These are phyloP conservation scores for Herminia tarsipennalis DNA, from an alignment of 2,888 invertebrate genomes.

Conservation along the genomic window DNA sequence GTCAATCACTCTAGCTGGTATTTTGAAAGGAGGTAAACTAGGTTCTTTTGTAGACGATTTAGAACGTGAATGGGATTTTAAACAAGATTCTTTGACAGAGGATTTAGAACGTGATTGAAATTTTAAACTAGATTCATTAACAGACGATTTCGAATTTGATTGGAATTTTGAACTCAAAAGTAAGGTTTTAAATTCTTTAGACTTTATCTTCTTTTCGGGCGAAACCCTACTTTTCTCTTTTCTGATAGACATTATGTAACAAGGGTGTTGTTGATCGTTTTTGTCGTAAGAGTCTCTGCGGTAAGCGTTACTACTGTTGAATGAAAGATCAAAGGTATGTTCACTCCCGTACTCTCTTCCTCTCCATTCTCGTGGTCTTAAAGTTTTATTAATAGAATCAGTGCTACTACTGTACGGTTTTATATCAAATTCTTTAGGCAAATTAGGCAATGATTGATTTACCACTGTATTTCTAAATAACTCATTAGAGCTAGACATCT, in stretches of 20 bases:
- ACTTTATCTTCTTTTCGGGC: slow-evolving; percentile 42
- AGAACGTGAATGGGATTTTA: slow-evolving; percentile 12
- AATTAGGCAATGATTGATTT: slow-evolving; percentile 11
- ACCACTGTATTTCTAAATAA: slow-evolving; percentile 26
- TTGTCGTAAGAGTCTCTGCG: slow-evolving; percentile 37
- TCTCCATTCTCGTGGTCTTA: no score
- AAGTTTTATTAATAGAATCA: slow-evolving; percentile 59
- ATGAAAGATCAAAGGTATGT: slow-evolving; percentile 47
- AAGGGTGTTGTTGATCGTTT: slow-evolving; percentile 55
- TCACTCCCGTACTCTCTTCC: slow-evolving; percentile 51
- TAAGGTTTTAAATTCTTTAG: slow-evolving; percentile 37
- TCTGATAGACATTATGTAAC: slow-evolving; percentile 60
- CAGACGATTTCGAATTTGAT: slow-evolving; percentile 16
- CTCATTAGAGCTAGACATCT: slow-evolving; percentile 33
- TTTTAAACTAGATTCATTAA: slow-evolving; percentile 23
- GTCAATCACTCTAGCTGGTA: slow-evolving; percentile 58
- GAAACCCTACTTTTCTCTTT: slow-evolving; percentile 45
- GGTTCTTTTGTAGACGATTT: slow-evolving; percentile 26
- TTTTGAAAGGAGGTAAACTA: slow-evolving; percentile 52
- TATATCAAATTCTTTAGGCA: slow-evolving; percentile 40
- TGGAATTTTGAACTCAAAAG: slow-evolving; percentile 15
- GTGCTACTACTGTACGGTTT: slow-evolving; percentile 58
- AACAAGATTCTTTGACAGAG: no score
- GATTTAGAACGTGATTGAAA: slow-evolving; percentile 11
- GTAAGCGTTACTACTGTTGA: slow-evolving; percentile 45